Evolutionary conservation across 1,140 invertebrate genomes (phyloP).

Genomic region (Pogonomyrmex californicus): DNA sequence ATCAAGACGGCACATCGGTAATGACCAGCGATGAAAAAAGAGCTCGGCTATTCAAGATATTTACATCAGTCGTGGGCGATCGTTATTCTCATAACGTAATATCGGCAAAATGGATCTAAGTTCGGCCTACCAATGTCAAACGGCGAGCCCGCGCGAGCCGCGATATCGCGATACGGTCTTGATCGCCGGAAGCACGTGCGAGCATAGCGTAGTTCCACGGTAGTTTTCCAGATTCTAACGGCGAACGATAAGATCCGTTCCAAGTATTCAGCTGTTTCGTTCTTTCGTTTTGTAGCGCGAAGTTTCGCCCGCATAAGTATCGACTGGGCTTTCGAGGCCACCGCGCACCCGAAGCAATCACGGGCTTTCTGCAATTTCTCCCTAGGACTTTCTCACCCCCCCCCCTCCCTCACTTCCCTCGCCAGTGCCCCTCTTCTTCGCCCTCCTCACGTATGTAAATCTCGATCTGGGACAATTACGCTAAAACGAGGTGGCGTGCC

Average conservation of each 20-base stretch:
- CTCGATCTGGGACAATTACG: conserved; percentile 86
- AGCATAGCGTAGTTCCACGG: conserved; percentile 50
- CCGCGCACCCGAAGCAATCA: conserved; percentile 16
- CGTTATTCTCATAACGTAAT: conserved; percentile 41
- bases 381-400: not conserved
- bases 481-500: conserved; percentile 86
- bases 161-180: conserved; percentile 30
- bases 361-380: conserved; percentile 54
- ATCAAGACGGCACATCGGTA: not conserved
- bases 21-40: conserved; percentile 17
- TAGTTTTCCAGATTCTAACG: conserved; percentile 59
- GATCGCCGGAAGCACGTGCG: conserved; percentile 58
- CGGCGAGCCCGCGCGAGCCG: not conserved
- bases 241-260: conserved; percentile 59
- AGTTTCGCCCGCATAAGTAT: not conserved
- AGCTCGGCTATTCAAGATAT: conserved; percentile 8
- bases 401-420: not conserved
- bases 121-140: conserved; percentile 46
- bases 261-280: conserved; percentile 37
- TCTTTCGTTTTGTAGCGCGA: conserved; percentile 1
- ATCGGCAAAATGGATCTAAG: conserved; percentile 49
- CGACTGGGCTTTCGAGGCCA: conserved; percentile 24
- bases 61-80: not conserved
- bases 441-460: conserved; percentile 83
- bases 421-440: conserved; percentile 8